phyloP scores from a whole-genome alignment of 1,140 invertebrate species.

The Glossosoma conforme region DNA sequence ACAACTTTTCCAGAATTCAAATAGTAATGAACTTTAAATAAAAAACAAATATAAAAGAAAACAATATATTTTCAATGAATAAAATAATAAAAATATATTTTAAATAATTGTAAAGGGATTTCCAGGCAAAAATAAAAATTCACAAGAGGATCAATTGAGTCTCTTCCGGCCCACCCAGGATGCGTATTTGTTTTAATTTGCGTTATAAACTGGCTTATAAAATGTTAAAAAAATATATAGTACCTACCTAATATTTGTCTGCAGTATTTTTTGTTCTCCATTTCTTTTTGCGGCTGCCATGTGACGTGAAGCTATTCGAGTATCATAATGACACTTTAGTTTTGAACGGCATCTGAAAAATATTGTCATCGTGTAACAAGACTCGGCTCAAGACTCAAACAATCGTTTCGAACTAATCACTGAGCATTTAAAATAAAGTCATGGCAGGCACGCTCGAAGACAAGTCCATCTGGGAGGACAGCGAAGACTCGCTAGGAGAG shows the following conservation, averaged over 20 bases:
- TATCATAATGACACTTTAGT: constrained; percentile 22
- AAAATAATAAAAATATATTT: too few relatives aligned
- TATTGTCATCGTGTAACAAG: constrained; percentile 19
- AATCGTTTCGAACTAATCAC: background rate
- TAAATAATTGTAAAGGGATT: too few relatives aligned
- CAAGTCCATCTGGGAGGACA: constrained; percentile 85
- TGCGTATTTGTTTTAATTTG: too few relatives aligned
- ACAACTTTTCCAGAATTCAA: too few relatives aligned
- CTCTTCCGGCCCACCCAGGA: too few relatives aligned
- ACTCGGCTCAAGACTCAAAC: background rate
- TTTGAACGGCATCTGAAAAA: constrained; percentile 7
- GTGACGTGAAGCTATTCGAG: background rate
- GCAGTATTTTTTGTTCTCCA: background rate
- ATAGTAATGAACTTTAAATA: too few relatives aligned
- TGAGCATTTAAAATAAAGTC: constrained; percentile 6
- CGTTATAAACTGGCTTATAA: too few relatives aligned
- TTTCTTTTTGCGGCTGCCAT: background rate
- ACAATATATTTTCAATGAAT: too few relatives aligned
- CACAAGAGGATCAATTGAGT: too few relatives aligned
- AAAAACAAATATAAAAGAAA: too few relatives aligned
- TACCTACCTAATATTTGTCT: background rate
- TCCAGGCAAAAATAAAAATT: too few relatives aligned
- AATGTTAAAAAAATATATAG: too few relatives aligned
- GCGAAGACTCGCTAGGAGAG: constrained; percentile 72
- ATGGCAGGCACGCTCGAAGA: constrained; percentile 75